Percentiles rank a stretch among this genome's conserved stretches.
These are phyloP conservation scores for Hyposoter dolosus DNA, from an alignment of 2,888 invertebrate genomes.

Conservation along the genomic window DNA sequence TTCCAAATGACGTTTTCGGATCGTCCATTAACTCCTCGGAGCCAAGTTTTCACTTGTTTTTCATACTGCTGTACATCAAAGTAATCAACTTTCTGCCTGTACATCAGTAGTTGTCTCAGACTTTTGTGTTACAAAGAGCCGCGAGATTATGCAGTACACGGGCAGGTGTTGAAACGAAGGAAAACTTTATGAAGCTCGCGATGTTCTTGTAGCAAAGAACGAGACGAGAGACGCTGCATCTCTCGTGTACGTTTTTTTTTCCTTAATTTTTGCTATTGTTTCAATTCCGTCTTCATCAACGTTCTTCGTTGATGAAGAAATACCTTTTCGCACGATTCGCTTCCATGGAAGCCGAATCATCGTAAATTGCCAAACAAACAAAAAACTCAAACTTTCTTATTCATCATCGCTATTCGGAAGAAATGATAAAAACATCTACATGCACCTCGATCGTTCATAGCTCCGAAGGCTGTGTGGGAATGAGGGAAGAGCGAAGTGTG, in stretches of 20 bases:
- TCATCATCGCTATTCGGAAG: slow-evolving; percentile 77
- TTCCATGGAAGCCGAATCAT: neutral
- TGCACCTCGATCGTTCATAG: slow-evolving; percentile 66
- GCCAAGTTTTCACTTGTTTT: neutral
- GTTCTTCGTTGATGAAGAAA: neutral
- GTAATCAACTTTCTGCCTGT: slow-evolving; percentile 11
- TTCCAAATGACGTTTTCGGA: too few species aligned
- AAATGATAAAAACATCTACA: slow-evolving; percentile 75
- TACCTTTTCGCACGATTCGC: neutral
- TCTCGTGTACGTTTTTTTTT: slow-evolving; percentile 49
- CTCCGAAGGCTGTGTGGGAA: slow-evolving; percentile 11
- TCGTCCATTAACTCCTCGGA: neutral
- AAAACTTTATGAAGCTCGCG: slow-evolving; percentile 76
- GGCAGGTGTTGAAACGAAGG: slow-evolving; percentile 30
- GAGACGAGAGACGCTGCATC: neutral
- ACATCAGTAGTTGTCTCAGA: slow-evolving; percentile 37
- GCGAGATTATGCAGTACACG: slow-evolving; percentile 72
- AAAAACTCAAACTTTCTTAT: slow-evolving; percentile 74
- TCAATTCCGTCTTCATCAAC: neutral
- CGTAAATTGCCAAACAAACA: neutral
- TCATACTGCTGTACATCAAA: neutral
- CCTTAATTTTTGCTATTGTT: neutral
- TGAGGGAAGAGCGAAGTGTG: neutral
- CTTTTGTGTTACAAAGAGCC: slow-evolving; percentile 71
- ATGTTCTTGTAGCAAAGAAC: slow-evolving; percentile 23